Evolutionary conservation across 2,888 invertebrate species (phyloP).

Genomic region (Eutolmus rufibarbis): DNA sequence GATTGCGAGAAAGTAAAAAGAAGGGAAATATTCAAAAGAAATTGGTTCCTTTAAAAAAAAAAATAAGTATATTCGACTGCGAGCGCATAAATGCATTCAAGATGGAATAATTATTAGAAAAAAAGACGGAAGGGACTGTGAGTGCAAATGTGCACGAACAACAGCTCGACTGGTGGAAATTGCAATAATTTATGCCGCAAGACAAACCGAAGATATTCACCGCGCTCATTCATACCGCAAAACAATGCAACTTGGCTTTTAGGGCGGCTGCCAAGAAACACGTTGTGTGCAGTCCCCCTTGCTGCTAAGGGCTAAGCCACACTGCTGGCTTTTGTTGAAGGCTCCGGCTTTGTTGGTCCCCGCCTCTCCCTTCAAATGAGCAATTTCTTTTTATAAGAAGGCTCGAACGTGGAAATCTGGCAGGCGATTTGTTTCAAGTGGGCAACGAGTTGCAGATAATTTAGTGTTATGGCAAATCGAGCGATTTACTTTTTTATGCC

Average conservation of each 20-base stretch:
- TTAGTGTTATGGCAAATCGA: neutral
- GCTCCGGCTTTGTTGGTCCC: neutral
- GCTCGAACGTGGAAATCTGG: neutral
- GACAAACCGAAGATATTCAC: neutral
- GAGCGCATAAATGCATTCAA: neutral
- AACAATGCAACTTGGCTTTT: neutral
- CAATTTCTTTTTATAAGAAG: neutral
- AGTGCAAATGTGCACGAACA: neutral
- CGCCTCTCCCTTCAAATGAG: neutral
- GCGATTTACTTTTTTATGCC: neutral
- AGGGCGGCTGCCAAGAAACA: neutral
- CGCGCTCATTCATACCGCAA: neutral
- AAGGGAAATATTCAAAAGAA: neutral
- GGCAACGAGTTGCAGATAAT: neutral
- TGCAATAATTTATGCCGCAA: neutral
- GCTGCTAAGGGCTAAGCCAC: neutral
- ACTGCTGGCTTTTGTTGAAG: neutral
- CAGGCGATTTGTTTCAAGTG: neutral
- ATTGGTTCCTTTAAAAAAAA: neutral
- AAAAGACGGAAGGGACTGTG: neutral
- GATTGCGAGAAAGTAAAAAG: neutral
- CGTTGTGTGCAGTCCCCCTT: neutral
- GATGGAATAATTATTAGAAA: neutral
- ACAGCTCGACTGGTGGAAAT: neutral
- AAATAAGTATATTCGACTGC: neutral